Evolutionary conservation across 2,797 vertebrate species (phyloP).

Genomic region (Hippoglossus hippoglossus): DNA sequence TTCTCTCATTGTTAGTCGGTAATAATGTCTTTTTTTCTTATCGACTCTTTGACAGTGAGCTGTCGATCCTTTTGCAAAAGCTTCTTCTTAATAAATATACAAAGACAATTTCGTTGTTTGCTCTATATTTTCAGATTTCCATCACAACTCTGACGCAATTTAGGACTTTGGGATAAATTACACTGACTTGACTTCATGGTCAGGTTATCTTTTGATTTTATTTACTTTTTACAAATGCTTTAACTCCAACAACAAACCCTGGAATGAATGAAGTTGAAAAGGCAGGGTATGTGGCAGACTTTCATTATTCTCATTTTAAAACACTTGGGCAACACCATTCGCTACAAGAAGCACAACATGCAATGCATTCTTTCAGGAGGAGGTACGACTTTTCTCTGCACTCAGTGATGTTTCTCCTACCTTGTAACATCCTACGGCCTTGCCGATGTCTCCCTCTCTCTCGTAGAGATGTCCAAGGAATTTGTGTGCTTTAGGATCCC

Average conservation of each 20-base stretch:
- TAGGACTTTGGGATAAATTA: not conserved
- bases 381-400: not conserved
- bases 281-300: not conserved
- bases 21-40: no score
- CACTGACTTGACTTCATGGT: not conserved
- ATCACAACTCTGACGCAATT: not conserved
- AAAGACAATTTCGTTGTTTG: no score
- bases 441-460: conserved; percentile 90
- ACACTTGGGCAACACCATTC: no score
- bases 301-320: not conserved
- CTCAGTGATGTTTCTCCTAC: conserved; percentile 70
- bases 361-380: not conserved
- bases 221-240: no score
- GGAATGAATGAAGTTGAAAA: not conserved
- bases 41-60: no score
- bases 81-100: no score
- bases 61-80: no score
- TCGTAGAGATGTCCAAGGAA: conserved; percentile 97
- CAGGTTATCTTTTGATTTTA: no score
- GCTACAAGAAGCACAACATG: not conserved
- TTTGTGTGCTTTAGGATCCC: conserved; percentile 97
- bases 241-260: not conserved
- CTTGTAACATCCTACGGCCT: conserved; percentile 96
- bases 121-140: no score
- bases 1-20: no score